These are phyloP conservation scores for Meandrusa payeni DNA, from an alignment of 2,888 invertebrate genomes.

Conservation along the genomic window DNA sequence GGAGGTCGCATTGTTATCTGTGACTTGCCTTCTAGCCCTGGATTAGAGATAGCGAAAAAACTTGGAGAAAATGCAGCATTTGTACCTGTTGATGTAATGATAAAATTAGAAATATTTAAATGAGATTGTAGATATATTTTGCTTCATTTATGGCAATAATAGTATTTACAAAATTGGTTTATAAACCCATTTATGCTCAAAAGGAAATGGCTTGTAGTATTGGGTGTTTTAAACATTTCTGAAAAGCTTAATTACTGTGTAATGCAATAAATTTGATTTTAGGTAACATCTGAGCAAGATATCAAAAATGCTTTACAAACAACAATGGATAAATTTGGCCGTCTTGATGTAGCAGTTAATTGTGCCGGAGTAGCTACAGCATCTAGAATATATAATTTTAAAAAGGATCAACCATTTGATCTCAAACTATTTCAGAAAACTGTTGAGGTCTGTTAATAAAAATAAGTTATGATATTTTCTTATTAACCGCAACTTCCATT, in stretches of 20 bases:
- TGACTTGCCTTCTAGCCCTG: constrained; percentile 92
- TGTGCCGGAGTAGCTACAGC: constrained; percentile 97
- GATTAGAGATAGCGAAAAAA: constrained; percentile 87
- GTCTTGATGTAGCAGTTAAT: constrained; percentile 93
- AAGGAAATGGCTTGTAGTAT: too few species aligned
- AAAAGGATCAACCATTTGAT: constrained; percentile 89
- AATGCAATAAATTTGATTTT: constrained; percentile 21
- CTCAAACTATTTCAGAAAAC: constrained; percentile 89
- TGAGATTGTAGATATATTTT: too few species aligned
- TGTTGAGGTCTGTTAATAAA: constrained; percentile 83
- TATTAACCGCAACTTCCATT: too few species aligned
- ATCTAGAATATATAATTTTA: constrained; percentile 93
- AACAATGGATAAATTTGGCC: constrained; percentile 91
- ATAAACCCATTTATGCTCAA: too few species aligned
- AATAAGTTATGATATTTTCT: too few species aligned
- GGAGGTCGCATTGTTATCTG: constrained; percentile 94
- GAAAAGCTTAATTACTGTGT: too few species aligned
- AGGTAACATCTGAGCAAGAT: constrained; percentile 92
- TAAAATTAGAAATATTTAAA: too few species aligned
- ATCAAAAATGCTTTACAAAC: constrained; percentile 86
- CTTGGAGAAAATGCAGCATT: constrained; percentile 89
- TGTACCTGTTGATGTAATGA: constrained; percentile 89
- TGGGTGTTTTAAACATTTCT: too few species aligned
- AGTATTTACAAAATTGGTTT: too few species aligned
- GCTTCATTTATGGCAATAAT: too few species aligned